Evolutionary conservation across 2,113 vertebrate genomes (phyloP).

Genomic region (Gadus chalcogrammus): DNA sequence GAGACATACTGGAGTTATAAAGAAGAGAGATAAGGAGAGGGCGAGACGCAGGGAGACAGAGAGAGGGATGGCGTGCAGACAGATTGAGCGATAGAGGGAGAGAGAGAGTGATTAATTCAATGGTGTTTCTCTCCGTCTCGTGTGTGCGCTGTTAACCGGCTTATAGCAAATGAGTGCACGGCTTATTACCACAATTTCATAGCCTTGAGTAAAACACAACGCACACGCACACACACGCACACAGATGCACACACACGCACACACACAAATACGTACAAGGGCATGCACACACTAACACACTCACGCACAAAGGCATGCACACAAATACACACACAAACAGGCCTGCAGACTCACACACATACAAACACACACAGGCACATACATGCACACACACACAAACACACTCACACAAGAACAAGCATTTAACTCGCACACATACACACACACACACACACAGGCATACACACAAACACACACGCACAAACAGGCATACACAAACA

Average conservation of each 20-base stretch:
- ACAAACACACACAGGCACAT: too few relatives aligned
- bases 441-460: constrained; percentile 21
- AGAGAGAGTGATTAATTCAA: constrained; percentile 40
- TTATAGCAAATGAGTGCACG: constrained; percentile 69
- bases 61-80: neutral
- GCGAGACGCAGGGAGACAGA: constrained; percentile 27
- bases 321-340: neutral
- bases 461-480: neutral
- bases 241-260: constrained; percentile 11
- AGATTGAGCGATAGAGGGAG: neutral
- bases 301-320: constrained; percentile 14
- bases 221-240: constrained; percentile 23
- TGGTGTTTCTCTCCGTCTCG: constrained; percentile 39
- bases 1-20: constrained; percentile 20
- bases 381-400: neutral
- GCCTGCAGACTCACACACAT: neutral
- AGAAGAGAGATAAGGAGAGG: constrained; percentile 19
- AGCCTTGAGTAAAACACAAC: constrained; percentile 52
- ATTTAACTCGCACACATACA: constrained; percentile 10
- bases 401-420: neutral
- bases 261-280: constrained; percentile 26
- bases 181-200: constrained; percentile 62
- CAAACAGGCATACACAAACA: constrained; percentile 3
- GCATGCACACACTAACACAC: constrained; percentile 13
- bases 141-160: constrained; percentile 62